A percentile compares a stretch with the other conserved stretches of the same genome.
These are phyloP conservation scores for Speoplatyrhinus poulsoni DNA, from an alignment of 2,113 vertebrate genomes.

Conservation along the genomic window DNA sequence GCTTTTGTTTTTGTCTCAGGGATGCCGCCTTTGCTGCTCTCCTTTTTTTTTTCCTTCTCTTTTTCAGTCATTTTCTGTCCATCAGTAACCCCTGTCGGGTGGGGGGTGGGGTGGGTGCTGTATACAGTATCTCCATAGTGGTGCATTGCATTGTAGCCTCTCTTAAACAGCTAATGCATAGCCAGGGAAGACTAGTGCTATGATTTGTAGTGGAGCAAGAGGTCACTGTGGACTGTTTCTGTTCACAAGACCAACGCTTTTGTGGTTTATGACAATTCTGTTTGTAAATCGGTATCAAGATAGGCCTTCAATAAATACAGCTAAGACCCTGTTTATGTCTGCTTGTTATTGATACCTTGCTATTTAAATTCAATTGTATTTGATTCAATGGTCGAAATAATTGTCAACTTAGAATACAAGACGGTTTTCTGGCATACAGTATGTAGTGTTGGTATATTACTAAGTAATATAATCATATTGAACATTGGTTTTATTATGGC, in stretches of 20 bases:
- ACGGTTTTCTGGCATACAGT: not conserved
- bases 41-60: not conserved
- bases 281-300: not conserved
- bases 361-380: not conserved
- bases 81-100: conserved; percentile 44
- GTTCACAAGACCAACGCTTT: not conserved
- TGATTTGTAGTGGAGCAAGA: not conserved
- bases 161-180: conserved; percentile 9
- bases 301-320: not conserved
- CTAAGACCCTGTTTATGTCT: no score
- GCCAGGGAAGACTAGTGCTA: not conserved
- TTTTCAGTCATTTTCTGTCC: conserved; percentile 24
- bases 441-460: not conserved
- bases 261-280: not conserved
- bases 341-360: not conserved
- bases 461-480: not conserved
- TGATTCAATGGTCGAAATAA: not conserved
- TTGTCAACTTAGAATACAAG: no score
- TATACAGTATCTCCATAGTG: conserved; percentile 23
- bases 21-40: conserved; percentile 8
- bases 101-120: conserved; percentile 25
- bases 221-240: not conserved
- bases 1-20: conserved; percentile 41
- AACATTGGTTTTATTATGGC: not conserved
- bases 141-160: conserved; percentile 9